Base-by-base conservation (phyloP, 2,113 vertebrate species). In the Mugil cephalus region DNA sequence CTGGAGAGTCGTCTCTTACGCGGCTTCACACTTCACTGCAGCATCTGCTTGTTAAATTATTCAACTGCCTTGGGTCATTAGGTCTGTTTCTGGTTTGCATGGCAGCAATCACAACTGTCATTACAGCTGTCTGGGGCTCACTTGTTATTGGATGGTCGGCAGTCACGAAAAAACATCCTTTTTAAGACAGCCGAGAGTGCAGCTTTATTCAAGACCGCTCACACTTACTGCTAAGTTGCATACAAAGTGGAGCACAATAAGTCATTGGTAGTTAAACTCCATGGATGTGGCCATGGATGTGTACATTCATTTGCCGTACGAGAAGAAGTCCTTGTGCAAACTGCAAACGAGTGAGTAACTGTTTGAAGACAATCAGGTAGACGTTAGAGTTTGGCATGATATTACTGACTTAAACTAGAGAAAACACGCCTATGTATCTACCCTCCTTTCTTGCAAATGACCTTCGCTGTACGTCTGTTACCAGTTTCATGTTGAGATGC, bases 1-100 rank as follows among this genome's bases (percentile, higher is more conserved):
- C 47, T 36, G 21, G 47, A 72, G 79, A 69, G 45, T 58, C 18
- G 17, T 47, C 66, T 70, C 65, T 61, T 58, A 69, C 58, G 72
- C 24, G 62, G 69, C 74, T 89, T 78, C 40, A 64, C 52, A 71
- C 68, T 55, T 75, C 52, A 15, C 38, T 50, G 21, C 52, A 65
- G 80, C 82, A 82, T 86, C 83, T 81, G 73, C 74, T 61, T 71
- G 51, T 46, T 91, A 74, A 91, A 93, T 91, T 77, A 85, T 89
- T 89, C 55, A 91, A 35, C 47, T 50, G 51, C n/a, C 60, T 30
- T 55, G 62, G 61, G 85, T 89, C 48, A 66, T 75, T 71, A 65
- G 83, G 74, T 74, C 61, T 78, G 58, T 66, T 85, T 82, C 58
- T 68, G 61, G 77, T 77, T 85, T 77, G 46, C 62, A 45, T 11